Conservation (phyloP, 1,140 invertebrate species). For the Eumaeus atala region DNA sequence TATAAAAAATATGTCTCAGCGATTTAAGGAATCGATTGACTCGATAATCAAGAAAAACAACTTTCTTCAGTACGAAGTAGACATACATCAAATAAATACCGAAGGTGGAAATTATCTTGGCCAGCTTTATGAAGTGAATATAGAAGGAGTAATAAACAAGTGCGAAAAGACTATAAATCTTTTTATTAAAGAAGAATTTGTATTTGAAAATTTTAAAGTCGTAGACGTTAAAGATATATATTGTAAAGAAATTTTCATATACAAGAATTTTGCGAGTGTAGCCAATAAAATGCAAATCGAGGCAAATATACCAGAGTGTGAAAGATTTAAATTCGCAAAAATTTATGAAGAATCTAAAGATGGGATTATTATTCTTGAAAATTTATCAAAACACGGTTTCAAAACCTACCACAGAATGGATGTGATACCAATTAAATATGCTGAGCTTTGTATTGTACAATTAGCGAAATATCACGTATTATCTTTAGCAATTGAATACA, state of each 20-base stretch:
- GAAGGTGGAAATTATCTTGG: constrained; percentile 23
- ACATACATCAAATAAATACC: background rate
- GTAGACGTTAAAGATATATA: constrained; percentile 21
- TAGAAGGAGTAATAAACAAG: constrained; percentile 18
- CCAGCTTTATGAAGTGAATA: constrained; percentile 23
- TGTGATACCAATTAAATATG: constrained; percentile 27
- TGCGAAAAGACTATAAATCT: constrained; percentile 23
- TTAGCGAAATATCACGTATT: constrained; percentile 36
- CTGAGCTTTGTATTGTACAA: constrained; percentile 26
- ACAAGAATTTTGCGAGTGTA: constrained; percentile 25
- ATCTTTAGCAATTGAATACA: constrained; percentile 29
- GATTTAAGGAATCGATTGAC: background rate
- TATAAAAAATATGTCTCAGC: background rate
- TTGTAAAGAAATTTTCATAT: constrained; percentile 25
- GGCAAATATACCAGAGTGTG: constrained; percentile 21
- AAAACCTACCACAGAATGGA: constrained; percentile 26
- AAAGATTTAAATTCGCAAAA: constrained; percentile 27
- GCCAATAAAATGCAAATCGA: constrained; percentile 27
- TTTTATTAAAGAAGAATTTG: constrained; percentile 22
- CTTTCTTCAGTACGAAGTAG: background rate
- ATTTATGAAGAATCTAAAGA: constrained; percentile 18
- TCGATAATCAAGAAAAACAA: background rate
- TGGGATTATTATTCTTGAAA: constrained; percentile 31
- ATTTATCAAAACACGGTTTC: constrained; percentile 28
- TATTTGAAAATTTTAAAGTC: constrained; percentile 16